Evolutionary conservation across 2,113 vertebrate species (phyloP), one percentile per base, ranked within the genome.

Genomic region (Siphamia tubifer): DNA sequence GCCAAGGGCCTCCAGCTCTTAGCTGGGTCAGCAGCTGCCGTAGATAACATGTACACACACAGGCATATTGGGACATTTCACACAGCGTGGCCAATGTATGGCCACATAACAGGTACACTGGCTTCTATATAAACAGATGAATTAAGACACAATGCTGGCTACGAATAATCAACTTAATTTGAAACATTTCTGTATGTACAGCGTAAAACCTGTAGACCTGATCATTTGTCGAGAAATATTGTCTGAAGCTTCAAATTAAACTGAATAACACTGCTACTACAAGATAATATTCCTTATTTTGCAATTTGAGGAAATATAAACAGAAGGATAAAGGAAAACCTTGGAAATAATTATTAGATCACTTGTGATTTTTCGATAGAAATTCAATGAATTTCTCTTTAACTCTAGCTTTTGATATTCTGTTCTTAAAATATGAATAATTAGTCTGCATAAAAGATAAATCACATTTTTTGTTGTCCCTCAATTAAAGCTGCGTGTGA

Each of bases 1-100:
- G 94, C 95, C 94, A 94, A 93, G 91, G 94, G 95, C 93, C 94
- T 95, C 94, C 95, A 96, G 94, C 93, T 94, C 94, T 90, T 94
- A 91, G 96, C 94, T 96, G 96, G 95, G 91, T 95, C 95, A 92
- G 89, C 93, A 92, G 93, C 95, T 97, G 96, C 95, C 95, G 93
- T 94, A 94, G 94, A 98, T 95, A 97, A 97, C 95, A 97, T 86
- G 93, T 93, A 96, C 93, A 98, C 94, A 97, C 85, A 93, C 87
- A 93, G 89, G 92, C 88, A 92, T 91, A 95, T 96, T 91, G 94
- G 94, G 95, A 96, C 95, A 95, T 90, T 95, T 95, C 94, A 97
- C 94, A 95, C 92, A 94, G 92, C 84, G 91, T 92, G 88, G 83
- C 87, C 73, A n/a, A 72, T 58, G 40, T 62, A 51, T 27, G 82